Evolutionary conservation across 2,888 invertebrate species (phyloP).

Genomic region (Spatulosminthurus flaviceps): DNA sequence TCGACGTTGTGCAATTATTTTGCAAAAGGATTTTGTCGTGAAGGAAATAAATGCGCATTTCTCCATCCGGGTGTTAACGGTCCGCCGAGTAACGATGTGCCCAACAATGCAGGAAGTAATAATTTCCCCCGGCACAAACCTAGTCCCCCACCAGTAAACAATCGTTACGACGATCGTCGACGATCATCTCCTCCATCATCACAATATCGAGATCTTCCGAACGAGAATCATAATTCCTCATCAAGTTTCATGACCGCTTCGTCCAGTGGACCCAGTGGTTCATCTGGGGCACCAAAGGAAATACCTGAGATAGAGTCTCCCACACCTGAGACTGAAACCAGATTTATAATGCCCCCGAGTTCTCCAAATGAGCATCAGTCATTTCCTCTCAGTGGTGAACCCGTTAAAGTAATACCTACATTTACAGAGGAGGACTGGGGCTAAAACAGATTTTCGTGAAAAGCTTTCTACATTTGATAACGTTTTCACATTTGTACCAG

Average conservation of each 20-base stretch:
- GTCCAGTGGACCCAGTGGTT: slow-evolving; percentile 11
- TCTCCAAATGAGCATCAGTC: slow-evolving; percentile 51
- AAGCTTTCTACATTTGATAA: slow-evolving; percentile 18
- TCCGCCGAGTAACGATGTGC: slow-evolving; percentile 65
- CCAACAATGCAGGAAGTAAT: not conserved
- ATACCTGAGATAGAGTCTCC: slow-evolving; percentile 41
- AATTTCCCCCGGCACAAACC: not conserved
- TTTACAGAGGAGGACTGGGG: slow-evolving; percentile 41
- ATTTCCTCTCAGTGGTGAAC: slow-evolving; percentile 43
- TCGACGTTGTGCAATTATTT: slow-evolving; percentile 76
- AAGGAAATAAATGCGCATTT: slow-evolving; percentile 84
- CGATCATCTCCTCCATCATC: slow-evolving; percentile 1
- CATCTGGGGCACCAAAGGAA: slow-evolving; percentile 29
- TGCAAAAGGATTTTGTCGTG: slow-evolving; percentile 81
- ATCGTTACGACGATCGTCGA: slow-evolving; percentile 20
- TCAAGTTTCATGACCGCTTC: not conserved
- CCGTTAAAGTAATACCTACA: slow-evolving; percentile 51
- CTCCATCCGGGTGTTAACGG: slow-evolving; percentile 79
- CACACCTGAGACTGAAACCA: slow-evolving; percentile 34
- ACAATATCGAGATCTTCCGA: not conserved
- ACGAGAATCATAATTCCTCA: slow-evolving; percentile 15
- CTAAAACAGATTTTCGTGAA: slow-evolving; percentile 11
- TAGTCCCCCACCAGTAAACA: not conserved
- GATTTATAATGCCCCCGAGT: slow-evolving; percentile 53
- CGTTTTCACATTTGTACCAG: slow-evolving; percentile 20